A percentile compares a stretch with the other conserved stretches of the same genome.
Conservation (phyloP, 2,888 invertebrate species). For the Hirtodrosophila cameraria region DNA sequence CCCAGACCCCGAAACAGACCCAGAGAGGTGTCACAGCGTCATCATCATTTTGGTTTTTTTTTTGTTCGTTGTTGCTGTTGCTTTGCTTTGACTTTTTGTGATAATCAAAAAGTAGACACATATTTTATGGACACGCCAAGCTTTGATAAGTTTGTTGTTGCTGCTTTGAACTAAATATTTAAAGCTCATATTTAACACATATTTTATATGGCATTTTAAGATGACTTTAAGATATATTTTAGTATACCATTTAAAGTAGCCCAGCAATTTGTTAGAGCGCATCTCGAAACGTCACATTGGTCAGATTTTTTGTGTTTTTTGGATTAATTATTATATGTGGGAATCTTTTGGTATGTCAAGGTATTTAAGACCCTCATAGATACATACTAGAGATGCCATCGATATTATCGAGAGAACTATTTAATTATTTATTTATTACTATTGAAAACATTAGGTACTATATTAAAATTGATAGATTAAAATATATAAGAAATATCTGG, state of each 20-base stretch:
- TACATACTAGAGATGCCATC: no score
- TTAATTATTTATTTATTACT: no score
- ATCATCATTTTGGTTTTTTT: slow-evolving; percentile 30
- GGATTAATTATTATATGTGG: slow-evolving; percentile 28
- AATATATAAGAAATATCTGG: no score
- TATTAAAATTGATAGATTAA: no score
- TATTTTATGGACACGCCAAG: slow-evolving; percentile 60
- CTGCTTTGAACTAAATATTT: slow-evolving; percentile 40
- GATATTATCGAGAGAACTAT: no score
- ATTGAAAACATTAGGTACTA: no score
- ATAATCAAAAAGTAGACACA: slow-evolving; percentile 53
- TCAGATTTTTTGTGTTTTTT: slow-evolving; percentile 6
- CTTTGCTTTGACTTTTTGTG: slow-evolving; percentile 22
- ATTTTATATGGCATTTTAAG: slow-evolving; percentile 61
- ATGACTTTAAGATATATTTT: slow-evolving; percentile 63
- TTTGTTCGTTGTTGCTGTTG: slow-evolving; percentile 18
- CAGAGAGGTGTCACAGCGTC: slow-evolving; percentile 39
- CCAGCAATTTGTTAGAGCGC: slow-evolving; percentile 64
- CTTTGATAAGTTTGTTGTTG: slow-evolving; percentile 40
- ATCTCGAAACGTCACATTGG: slow-evolving; percentile 30
- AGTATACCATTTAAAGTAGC: slow-evolving; percentile 69
- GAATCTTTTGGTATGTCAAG: slow-evolving; percentile 36
- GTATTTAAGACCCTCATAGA: slow-evolving; percentile 15
- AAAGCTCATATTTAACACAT: slow-evolving; percentile 62
- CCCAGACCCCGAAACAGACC: slow-evolving; percentile 13